Base-by-base conservation (phyloP, 2,888 invertebrate species). In the Biston stratarius region DNA sequence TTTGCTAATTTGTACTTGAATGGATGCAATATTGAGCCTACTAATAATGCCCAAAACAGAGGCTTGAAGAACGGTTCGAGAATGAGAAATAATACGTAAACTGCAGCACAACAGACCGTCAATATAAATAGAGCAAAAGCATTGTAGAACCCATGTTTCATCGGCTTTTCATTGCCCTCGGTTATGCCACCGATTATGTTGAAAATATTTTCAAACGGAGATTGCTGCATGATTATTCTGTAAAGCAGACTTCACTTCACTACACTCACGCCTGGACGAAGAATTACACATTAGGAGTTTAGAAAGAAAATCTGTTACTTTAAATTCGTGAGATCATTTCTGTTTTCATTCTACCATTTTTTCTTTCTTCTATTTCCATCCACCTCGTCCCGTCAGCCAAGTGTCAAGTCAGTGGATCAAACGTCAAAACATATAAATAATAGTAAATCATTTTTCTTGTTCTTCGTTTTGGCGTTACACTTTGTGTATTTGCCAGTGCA, bases 11-110 rank as follows among this genome's bases (percentile, higher is more conserved):
- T 96, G 70, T 96, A 95, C 88, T 99, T 99, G 82, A 99, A 97
- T 0, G 99, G 99, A 88, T 99, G 98, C n/a, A 99, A 94, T 47
- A 99, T 97, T 0, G 99, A 98, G n/a, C 99, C 99, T 80, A 99
- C 98, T 42, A 99, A 94, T 64, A 99, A 94, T 0, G 99, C 99
- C 99, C 99, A 99, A 76, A 99, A 95, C 61, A 99, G 89, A 0
- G 99, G 99, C 76, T 98, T 97, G 44, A 99, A 96, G 89, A 99
- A 99, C 0, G 99, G 98, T 79, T 97, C 97, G 40, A 99, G 92
- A 74, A 98, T 97, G 71, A 97, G 95, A 87, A 97, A 98, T 8
- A 98, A 94, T 1, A 97, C 97, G 84, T 96, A 96, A 49, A 96
- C 94, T 14, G 96, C 97, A 45, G 95, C 95, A 82, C 95, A 95